These are phyloP conservation scores for Octodon degus DNA, from an alignment of 2,113 vertebrate species.

Conservation along the genomic window DNA sequence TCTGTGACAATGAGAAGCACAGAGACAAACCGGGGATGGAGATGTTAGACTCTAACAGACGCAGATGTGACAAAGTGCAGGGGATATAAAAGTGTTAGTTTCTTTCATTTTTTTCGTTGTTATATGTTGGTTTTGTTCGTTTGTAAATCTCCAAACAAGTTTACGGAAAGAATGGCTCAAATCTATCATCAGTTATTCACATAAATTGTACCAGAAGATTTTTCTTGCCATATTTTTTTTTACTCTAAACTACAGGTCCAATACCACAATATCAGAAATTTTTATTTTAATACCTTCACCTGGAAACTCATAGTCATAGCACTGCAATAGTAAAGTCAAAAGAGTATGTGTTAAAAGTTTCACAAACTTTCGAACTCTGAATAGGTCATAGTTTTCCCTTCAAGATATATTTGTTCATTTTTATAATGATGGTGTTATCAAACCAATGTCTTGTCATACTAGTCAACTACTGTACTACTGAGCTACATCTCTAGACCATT, in stretches of 20 bases:
- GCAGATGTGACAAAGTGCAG: not conserved
- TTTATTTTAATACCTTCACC: conserved; percentile 40
- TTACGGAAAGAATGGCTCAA: conserved; percentile 24
- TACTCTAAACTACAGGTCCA: not conserved
- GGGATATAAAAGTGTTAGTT: not conserved
- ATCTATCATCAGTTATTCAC: conserved; percentile 22
- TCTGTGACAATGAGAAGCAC: not conserved
- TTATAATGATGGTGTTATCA: not conserved
- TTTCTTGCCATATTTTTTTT: not conserved
- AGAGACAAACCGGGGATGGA: not conserved
- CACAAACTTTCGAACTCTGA: not conserved
- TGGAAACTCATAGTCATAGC: not conserved
- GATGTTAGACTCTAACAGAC: not conserved
- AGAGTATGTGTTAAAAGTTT: not conserved
- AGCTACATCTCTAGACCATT: too few relatives aligned
- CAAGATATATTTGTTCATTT: not conserved
- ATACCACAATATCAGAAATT: conserved; percentile 27
- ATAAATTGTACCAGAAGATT: not conserved
- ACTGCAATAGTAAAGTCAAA: conserved; percentile 40
- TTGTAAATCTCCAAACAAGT: conserved; percentile 47
- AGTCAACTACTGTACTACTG: not conserved
- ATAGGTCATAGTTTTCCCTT: not conserved
- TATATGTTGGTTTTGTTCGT: conserved; percentile 38
- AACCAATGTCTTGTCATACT: not conserved
- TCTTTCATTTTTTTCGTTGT: not conserved